Percentiles rank a stretch among this genome's conserved stretches.
Conservation (phyloP, 2,888 invertebrate genomes). For the Drosophila eohydei region DNA sequence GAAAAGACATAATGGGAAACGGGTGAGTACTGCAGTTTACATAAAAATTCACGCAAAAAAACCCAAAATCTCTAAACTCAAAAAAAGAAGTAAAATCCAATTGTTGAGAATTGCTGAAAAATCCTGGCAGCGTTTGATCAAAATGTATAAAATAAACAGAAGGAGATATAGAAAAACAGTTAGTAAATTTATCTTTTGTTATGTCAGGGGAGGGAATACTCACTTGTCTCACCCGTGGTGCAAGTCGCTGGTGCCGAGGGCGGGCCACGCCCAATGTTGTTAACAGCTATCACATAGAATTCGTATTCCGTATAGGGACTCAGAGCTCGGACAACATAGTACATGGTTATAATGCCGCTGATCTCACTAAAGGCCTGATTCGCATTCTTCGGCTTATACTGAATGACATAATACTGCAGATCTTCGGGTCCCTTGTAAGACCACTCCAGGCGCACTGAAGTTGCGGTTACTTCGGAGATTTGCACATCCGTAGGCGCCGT, state of each 20-base stretch:
- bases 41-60: slow-evolving; percentile 37
- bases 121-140: slow-evolving; percentile 39
- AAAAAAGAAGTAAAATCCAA: slow-evolving; percentile 48
- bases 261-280: slow-evolving; percentile 96
- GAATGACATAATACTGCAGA: slow-evolving; percentile 97
- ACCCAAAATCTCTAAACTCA: slow-evolving; percentile 14
- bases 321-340: slow-evolving; percentile 94
- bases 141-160: slow-evolving; percentile 5
- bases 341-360: slow-evolving; percentile 96
- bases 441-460: slow-evolving; percentile 97
- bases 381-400: slow-evolving; percentile 97
- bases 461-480: slow-evolving; percentile 96
- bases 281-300: slow-evolving; percentile 97
- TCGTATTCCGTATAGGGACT: slow-evolving; percentile 98
- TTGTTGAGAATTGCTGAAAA: slow-evolving; percentile 43
- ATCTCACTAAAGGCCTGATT: slow-evolving; percentile 96
- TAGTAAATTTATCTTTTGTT: slow-evolving; percentile 37
- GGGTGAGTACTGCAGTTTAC: slow-evolving; percentile 58
- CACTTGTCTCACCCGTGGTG: slow-evolving; percentile 98
- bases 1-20: slow-evolving; percentile 57
- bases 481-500: slow-evolving; percentile 95
- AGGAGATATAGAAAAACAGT: slow-evolving; percentile 16
- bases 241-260: slow-evolving; percentile 95
- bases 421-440: slow-evolving; percentile 95
- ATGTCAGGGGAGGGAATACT: slow-evolving; percentile 77